These are phyloP conservation scores for Chlorops oryzae DNA, from an alignment of 1,140 invertebrate genomes.

Conservation along the genomic window DNA sequence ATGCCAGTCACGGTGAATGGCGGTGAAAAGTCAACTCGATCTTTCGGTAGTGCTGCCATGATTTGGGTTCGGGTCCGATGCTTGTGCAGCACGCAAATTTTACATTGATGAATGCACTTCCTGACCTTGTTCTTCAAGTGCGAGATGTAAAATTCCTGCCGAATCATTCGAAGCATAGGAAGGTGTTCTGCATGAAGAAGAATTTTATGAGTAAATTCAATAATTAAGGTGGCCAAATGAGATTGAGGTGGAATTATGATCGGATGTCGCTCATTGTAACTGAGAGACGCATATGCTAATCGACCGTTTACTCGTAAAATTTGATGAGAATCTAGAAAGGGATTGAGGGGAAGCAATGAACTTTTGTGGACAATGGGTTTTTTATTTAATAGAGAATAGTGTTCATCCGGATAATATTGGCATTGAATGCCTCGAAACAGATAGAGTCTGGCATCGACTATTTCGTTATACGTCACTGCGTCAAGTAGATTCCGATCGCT, in stretches of 20 bases:
- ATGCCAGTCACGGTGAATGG: not conserved
- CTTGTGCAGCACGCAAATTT: constrained; percentile 1
- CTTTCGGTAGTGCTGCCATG: not conserved
- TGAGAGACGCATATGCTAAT: not conserved
- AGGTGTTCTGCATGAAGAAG: constrained; percentile 4
- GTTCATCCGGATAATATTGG: too few species aligned
- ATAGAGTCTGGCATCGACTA: too few species aligned
- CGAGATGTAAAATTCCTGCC: constrained; percentile 4
- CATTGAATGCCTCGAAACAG: too few species aligned
- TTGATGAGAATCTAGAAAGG: not conserved
- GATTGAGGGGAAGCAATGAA: not conserved
- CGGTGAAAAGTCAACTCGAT: not conserved
- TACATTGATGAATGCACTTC: not conserved
- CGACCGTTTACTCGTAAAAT: not conserved
- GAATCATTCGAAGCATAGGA: constrained; percentile 2
- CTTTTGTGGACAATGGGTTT: too few species aligned
- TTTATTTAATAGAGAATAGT: too few species aligned
- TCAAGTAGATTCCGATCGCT: too few species aligned
- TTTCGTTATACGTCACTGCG: too few species aligned
- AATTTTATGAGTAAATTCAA: not conserved
- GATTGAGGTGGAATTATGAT: constrained; percentile 2
- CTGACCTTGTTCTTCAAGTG: not conserved
- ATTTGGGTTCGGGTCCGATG: not conserved
- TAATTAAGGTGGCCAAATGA: not conserved
- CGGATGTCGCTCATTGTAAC: constrained; percentile 4